Conservation (phyloP, 2,888 invertebrate species). For the Trachelus iudaicus region DNA sequence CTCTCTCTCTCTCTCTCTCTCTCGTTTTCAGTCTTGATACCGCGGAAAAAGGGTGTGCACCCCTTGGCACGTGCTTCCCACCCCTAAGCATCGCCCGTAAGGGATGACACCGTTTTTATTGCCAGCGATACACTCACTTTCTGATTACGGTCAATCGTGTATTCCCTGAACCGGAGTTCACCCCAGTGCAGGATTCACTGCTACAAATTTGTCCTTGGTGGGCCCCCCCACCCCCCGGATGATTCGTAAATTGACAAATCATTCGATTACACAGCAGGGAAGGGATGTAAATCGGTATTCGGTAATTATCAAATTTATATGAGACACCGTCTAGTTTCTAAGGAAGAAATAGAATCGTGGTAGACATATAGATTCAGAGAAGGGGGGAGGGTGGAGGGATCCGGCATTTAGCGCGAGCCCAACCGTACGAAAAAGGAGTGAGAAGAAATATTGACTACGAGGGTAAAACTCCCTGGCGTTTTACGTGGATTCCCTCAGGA, state of each 20-base stretch:
- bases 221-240: background rate
- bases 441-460: constrained; percentile 6
- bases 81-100: constrained; percentile 18
- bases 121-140: constrained; percentile 41
- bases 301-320: background rate
- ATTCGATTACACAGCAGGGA: background rate
- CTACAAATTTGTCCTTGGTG: background rate
- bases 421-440: background rate
- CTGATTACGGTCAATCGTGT: constrained; percentile 50
- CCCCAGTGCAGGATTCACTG: background rate
- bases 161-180: background rate
- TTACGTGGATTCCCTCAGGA: constrained; percentile 1
- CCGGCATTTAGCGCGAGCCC: constrained; percentile 7
- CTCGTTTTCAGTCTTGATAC: constrained; percentile 24
- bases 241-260: background rate
- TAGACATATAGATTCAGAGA: background rate
- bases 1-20: constrained; percentile 36
- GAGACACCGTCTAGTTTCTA: background rate
- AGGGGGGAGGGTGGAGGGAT: background rate
- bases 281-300: background rate
- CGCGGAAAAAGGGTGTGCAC: constrained; percentile 7
- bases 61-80: constrained; percentile 44
- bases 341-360: background rate
- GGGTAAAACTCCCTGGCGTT: background rate
- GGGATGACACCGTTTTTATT: constrained; percentile 60